A percentile compares a stretch with the other conserved stretches of the same genome.
These are phyloP conservation scores for Agapetus fuscipes DNA, from an alignment of 2,888 invertebrate species.

Conservation along the genomic window DNA sequence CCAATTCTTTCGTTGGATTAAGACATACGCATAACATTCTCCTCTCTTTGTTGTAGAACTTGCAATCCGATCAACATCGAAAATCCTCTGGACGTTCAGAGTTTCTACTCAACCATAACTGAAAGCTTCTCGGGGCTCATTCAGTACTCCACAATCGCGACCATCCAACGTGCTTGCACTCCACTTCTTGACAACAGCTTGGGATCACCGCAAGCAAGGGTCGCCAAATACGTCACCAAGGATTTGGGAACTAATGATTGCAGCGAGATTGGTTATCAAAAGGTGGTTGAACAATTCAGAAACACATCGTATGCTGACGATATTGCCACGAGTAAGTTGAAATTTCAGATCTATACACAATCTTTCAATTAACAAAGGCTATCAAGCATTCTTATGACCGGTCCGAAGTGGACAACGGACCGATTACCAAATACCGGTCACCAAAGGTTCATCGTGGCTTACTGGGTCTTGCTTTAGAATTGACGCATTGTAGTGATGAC, in stretches of 20 bases:
- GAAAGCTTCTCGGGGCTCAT: slow-evolving; percentile 35
- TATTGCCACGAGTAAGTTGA: neutral
- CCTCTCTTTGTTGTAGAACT: slow-evolving; percentile 34
- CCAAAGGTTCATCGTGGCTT: too few relatives aligned
- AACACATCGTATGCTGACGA: neutral
- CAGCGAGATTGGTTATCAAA: neutral
- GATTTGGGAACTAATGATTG: neutral
- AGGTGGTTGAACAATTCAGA: neutral
- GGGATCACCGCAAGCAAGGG: neutral
- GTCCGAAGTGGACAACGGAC: too few relatives aligned
- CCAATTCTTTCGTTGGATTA: too few relatives aligned
- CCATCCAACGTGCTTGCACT: slow-evolving; percentile 29
- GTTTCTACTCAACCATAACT: slow-evolving; percentile 38
- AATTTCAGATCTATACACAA: neutral
- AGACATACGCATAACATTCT: too few relatives aligned
- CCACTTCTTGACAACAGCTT: slow-evolving; percentile 21
- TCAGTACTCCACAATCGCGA: slow-evolving; percentile 31
- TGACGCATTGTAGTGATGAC: too few relatives aligned
- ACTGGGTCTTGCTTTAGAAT: too few relatives aligned
- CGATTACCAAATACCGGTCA: too few relatives aligned
- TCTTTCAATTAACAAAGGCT: too few relatives aligned
- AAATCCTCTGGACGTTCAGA: slow-evolving; percentile 31
- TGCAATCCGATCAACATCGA: slow-evolving; percentile 29
- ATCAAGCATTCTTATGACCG: too few relatives aligned
- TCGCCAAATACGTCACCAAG: neutral